phyloP scores from a whole-genome alignment of 1,140 invertebrate genomes.

The Himalopsyche phryganea region DNA sequence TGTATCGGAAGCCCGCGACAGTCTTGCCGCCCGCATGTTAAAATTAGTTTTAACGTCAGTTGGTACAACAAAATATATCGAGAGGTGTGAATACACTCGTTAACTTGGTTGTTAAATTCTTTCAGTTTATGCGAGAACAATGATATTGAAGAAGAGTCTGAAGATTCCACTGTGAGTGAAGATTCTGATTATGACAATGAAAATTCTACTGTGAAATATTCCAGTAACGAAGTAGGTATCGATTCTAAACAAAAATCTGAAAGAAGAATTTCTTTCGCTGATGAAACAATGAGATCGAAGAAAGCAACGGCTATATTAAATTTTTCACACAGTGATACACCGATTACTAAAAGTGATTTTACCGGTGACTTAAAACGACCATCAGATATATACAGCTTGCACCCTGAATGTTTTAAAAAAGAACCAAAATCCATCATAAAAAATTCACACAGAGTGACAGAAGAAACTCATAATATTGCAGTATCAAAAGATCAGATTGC shows the following conservation, averaged over 20 bases:
- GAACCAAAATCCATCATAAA: constrained; percentile 46
- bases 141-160: constrained; percentile 30
- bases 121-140: constrained; percentile 16
- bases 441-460: constrained; percentile 36
- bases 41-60: no score
- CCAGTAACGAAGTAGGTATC: constrained; percentile 3
- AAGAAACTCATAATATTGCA: constrained; percentile 23
- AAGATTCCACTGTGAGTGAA: constrained; percentile 1
- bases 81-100: no score
- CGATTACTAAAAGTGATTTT: constrained; percentile 35
- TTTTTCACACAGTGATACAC: constrained; percentile 42
- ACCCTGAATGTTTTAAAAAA: constrained; percentile 36
- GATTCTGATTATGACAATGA: background rate
- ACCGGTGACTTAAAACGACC: constrained; percentile 42
- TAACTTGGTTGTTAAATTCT: background rate
- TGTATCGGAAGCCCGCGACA: no score
- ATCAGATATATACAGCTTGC: constrained; percentile 45
- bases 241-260: constrained; percentile 29
- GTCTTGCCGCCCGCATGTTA: no score
- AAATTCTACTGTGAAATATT: constrained; percentile 7
- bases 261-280: constrained; percentile 44
- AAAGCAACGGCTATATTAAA: constrained; percentile 39
- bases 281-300: constrained; percentile 29
- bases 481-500: background rate
- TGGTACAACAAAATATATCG: no score